Base-by-base conservation (phyloP, 2,888 invertebrate genomes). In the Athrips mouffetella region DNA sequence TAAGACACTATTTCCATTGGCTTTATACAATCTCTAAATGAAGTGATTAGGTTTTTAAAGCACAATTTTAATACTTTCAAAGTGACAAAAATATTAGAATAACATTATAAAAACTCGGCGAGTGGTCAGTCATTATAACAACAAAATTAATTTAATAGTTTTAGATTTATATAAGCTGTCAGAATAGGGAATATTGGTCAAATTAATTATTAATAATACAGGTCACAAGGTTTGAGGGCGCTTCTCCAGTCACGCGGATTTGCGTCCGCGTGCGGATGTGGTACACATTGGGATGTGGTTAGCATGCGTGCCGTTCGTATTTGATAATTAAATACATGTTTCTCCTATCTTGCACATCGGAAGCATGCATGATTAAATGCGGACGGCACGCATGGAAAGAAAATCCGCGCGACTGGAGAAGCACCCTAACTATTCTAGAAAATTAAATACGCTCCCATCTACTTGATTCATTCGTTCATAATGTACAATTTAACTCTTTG, bases 401-500 rank as follows among this genome's bases (percentile, higher is more conserved):
- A n/a, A n/a, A n/a, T n/a, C n/a, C n/a, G n/a, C n/a, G n/a, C n/a
- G n/a, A n/a, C n/a, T n/a, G n/a, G n/a, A n/a, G n/a, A n/a, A n/a
- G n/a, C n/a, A n/a, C n/a, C n/a, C 67, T 76, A 76, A 74, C 65
- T 80, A 83, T 58, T 58, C 76, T 83, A 82, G 59, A 80, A 37
- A 86, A 84, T 87, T 80, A 84, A 81, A 85, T 81, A 83, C 64
- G 73, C 67, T 58, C 68, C 67, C 67, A 60, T 63, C 77, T 78
- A 65, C 62, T 58, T 71, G 76, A 81, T n/a, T 73, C 70, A 63
- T 73, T 76, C 74, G 72, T 70, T 80, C 76, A 72, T 76, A 85
- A 82, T 85, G 77, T 87, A 86, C 85, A 86, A 78, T 75, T 80
- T n/a, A 80, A 81, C 74, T 88, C 87, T 88, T 88, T 88, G 87